Conservation (phyloP, 1,140 invertebrate genomes). For the Solen grandis region DNA sequence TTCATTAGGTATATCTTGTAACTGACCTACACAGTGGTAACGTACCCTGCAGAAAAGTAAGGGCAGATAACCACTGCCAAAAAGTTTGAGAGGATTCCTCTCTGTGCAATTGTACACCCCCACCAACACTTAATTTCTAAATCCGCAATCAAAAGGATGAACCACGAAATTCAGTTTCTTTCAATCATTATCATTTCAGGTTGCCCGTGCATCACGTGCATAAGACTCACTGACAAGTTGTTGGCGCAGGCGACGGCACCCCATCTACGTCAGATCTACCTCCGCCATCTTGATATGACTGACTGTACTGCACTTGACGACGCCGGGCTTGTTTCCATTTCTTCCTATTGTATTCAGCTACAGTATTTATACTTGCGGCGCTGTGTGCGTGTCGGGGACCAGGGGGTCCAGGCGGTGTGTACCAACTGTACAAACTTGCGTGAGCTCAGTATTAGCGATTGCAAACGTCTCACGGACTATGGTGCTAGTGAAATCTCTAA, state of each 20-base stretch:
- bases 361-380: constrained; percentile 93
- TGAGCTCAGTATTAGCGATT: constrained; percentile 95
- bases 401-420: constrained; percentile 85
- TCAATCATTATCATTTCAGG: constrained; percentile 83
- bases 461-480: constrained; percentile 93
- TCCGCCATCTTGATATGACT: constrained; percentile 85
- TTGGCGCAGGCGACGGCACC: constrained; percentile 82
- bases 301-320: constrained; percentile 93
- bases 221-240: constrained; percentile 85
- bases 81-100: no score
- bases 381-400: constrained; percentile 84
- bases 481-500: constrained; percentile 94
- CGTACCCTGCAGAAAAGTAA: no score
- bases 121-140: no score
- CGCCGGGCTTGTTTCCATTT: constrained; percentile 89
- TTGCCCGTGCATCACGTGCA: constrained; percentile 86
- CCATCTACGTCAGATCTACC: constrained; percentile 78
- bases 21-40: no score
- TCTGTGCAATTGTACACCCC: no score
- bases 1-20: no score
- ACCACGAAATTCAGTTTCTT: no score
- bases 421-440: constrained; percentile 89
- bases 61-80: no score
- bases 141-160: no score
- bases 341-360: constrained; percentile 92